A percentile compares a stretch with the other conserved stretches of the same genome.
Evolutionary conservation across 2,888 invertebrate genomes (phyloP).

Genomic region (Meiosimyza platycephala): DNA sequence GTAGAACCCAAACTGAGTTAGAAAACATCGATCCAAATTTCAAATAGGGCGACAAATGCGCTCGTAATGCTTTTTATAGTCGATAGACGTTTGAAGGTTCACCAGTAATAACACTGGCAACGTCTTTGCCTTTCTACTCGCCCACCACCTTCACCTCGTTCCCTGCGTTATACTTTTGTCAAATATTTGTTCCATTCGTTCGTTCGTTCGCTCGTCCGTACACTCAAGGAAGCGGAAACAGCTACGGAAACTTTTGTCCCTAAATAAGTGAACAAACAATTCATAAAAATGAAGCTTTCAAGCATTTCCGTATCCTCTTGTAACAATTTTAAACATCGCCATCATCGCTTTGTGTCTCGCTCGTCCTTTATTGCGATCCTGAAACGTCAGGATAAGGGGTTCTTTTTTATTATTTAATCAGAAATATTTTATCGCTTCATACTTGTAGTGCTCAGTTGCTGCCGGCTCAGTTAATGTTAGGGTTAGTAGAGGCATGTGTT

Average conservation of each 20-base stretch:
- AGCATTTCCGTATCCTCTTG: constrained; percentile 27
- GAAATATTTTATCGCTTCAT: background rate
- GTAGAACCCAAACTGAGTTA: background rate
- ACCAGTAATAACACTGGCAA: too few relatives aligned
- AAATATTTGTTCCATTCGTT: constrained; percentile 26
- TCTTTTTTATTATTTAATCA: constrained; percentile 15
- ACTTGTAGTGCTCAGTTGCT: background rate
- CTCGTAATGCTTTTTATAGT: constrained; percentile 25
- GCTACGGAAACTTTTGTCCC: constrained; percentile 25
- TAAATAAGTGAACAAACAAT: constrained; percentile 32
- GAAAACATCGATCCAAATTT: background rate
- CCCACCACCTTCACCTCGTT: background rate
- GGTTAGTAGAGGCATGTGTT: too few relatives aligned
- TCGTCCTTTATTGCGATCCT: too few relatives aligned
- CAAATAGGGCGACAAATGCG: constrained; percentile 2
- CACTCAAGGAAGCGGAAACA: constrained; percentile 19
- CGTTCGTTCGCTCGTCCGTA: constrained; percentile 12
- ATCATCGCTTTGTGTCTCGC: background rate
- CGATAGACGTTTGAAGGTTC: constrained; percentile 14
- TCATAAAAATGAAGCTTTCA: constrained; percentile 29
- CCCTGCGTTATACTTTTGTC: constrained; percentile 1
- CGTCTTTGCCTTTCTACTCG: background rate
- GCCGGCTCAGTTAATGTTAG: background rate
- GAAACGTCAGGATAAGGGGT: background rate
- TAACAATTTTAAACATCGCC: constrained; percentile 19